Conservation (phyloP, 64 coral and sea anemone genomes). For the Porites australiensis region DNA sequence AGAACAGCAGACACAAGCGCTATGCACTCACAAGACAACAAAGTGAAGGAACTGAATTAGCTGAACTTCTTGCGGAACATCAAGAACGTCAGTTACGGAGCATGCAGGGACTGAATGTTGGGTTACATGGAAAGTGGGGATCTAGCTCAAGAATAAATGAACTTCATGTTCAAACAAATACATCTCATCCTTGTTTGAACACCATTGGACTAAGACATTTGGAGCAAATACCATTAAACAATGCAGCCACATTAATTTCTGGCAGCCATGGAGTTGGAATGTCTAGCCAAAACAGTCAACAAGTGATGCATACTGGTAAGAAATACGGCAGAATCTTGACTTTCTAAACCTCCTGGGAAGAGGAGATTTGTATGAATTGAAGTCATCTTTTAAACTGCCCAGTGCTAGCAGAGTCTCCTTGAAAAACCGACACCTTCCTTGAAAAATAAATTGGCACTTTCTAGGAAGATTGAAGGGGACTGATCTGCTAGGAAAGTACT, state of each 20-base stretch:
- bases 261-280: not conserved
- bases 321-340: too few relatives aligned
- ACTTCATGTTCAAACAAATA: constrained; percentile 40
- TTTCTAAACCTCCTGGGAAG: too few relatives aligned
- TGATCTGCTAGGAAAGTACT: too few relatives aligned
- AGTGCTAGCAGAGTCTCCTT: too few relatives aligned
- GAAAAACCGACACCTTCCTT: too few relatives aligned
- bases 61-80: constrained; percentile 60
- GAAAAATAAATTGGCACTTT: too few relatives aligned
- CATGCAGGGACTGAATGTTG: constrained; percentile 40
- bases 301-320: not conserved
- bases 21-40: not conserved
- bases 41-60: constrained; percentile 63
- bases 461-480: too few relatives aligned
- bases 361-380: too few relatives aligned
- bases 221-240: constrained; percentile 57
- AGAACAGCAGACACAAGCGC: not conserved
- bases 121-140: constrained; percentile 55
- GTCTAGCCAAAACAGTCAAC: constrained; percentile 2
- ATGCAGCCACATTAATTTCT: not conserved
- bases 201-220: constrained; percentile 25
- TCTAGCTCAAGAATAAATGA: constrained; percentile 68
- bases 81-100: constrained; percentile 65
- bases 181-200: constrained; percentile 6
- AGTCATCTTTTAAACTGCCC: too few relatives aligned